Evolutionary conservation across 2,113 vertebrate species (phyloP), one percentile per base, ranked within the genome.

Genomic region (Chrysemys picta): DNA sequence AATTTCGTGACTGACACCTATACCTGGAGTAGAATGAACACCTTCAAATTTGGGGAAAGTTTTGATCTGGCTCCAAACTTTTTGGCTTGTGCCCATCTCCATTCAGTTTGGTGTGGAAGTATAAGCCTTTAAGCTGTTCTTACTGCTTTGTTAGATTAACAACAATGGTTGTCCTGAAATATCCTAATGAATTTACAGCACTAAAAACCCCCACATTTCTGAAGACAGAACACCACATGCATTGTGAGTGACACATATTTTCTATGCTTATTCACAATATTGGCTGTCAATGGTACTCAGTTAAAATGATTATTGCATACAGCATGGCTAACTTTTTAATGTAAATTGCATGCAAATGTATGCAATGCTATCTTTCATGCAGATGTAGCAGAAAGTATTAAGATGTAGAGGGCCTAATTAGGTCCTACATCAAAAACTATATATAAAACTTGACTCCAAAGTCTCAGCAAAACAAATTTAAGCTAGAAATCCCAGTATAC

Each of bases 371-470:
- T 98, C 97, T 98, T 98, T 98, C 98, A 98, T 98, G 98, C 98
- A 98, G 98, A 98, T 98, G 97, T 97, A 98, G 97, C 98, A 98
- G 96, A 97, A 98, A 98, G 96, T 97, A 98, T 98, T 98, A 98
- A 98, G 98, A 98, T 98, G 95, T 98, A 97, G 95, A 96, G 91
- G 91, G 96, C 97, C 97, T 98, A 98, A 98, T 98, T 98, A 98
- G 97, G 97, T 97, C 97, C 97, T 98, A 98, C 98, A 98, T 98
- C 98, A 98, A 98, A 98, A 98, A 98, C 97, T 97, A 97, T 96
- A 98, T 89, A 98, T 93, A 97, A 98, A 95, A 97, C 95, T 98
- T 97, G 96, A 98, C 98, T 98, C 97, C 95, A 94, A 90, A 97
- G 96, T 97, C 97, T 98, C 97, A 97, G 96, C 95, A 97, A 98